Conservation (phyloP, 2,797 vertebrate species). For the Pristis pectinata region DNA sequence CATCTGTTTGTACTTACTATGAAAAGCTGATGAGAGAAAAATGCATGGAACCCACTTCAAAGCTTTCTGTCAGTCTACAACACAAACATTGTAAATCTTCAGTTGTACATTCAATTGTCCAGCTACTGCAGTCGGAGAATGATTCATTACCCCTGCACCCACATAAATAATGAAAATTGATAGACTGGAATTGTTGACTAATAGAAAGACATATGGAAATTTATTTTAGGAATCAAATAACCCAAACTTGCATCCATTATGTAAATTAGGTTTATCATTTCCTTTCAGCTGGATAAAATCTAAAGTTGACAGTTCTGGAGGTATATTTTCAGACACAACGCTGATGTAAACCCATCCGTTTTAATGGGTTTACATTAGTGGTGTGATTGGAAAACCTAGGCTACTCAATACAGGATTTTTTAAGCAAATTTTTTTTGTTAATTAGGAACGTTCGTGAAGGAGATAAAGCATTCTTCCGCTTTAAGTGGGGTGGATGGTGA, state of each 20-base stretch:
- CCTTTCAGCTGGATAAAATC: neutral
- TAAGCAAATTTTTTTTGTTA: neutral
- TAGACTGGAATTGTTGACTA: neutral
- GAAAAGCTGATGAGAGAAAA: slow-evolving; percentile 12
- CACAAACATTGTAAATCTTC: neutral
- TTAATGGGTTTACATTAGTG: neutral
- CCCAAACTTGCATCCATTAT: too few relatives aligned
- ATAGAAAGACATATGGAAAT: neutral
- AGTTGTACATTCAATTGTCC: neutral
- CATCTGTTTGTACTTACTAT: slow-evolving; percentile 21
- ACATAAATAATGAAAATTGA: neutral
- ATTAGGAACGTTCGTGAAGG: neutral
- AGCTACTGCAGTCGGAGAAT: neutral
- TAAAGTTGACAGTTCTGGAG: neutral
- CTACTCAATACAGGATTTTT: neutral
- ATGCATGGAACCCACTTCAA: neutral
- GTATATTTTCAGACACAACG: neutral
- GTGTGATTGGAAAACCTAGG: neutral
- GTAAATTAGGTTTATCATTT: neutral
- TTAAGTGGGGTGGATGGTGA: neutral
- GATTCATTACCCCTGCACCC: neutral
- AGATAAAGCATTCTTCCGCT: neutral
- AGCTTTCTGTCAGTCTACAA: neutral
- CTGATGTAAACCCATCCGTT: neutral
- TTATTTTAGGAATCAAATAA: neutral